These are phyloP conservation scores for Gymnoscopelus microlampas DNA, from an alignment of 2,797 vertebrate species.

Conservation along the genomic window DNA sequence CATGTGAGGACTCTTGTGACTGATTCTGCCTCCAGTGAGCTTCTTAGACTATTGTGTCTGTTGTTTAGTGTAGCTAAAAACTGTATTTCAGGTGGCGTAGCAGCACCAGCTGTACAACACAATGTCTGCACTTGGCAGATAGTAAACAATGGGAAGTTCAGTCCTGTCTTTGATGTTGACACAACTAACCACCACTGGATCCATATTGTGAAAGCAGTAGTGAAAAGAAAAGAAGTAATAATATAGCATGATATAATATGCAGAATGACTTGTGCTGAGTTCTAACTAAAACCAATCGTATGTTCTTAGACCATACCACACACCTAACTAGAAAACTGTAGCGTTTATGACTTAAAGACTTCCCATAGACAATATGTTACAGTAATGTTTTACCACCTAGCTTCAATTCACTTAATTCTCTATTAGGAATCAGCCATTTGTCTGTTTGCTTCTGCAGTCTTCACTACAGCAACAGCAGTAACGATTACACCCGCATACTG, in stretches of 20 bases:
- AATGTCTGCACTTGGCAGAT: not conserved
- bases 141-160: no score
- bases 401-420: no score
- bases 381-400: no score
- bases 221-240: not conserved
- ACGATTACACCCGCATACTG: not conserved
- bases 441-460: slow-evolving; percentile 1
- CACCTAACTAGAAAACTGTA: no score
- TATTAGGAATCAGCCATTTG: not conserved
- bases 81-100: not conserved
- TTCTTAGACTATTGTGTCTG: not conserved
- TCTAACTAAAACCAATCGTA: not conserved
- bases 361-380: no score
- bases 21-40: no score
- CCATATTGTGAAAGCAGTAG: no score
- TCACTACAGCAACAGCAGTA: not conserved
- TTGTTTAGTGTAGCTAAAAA: not conserved
- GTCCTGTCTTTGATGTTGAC: no score
- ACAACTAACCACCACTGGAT: no score
- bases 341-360: no score
- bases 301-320: no score
- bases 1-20: not conserved
- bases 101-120: no score
- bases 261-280: not conserved
- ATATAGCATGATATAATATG: not conserved